phyloP scores from a whole-genome alignment of 2,888 invertebrate genomes.

The Platerodrilus igneus region DNA sequence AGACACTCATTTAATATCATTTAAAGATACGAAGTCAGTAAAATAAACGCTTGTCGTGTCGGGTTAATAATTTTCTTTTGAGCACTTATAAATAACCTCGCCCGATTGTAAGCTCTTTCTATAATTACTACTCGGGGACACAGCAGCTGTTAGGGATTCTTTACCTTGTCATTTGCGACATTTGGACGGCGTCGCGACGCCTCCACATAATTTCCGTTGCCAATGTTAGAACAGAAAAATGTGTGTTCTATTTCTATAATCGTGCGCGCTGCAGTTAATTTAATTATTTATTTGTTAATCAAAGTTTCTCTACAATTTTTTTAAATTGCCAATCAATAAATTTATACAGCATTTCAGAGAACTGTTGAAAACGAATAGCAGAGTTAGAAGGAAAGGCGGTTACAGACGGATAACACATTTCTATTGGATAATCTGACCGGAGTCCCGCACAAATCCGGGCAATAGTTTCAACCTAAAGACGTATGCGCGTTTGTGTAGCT shows the following conservation, averaged over 20 bases:
- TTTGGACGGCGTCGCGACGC: conserved; percentile 37
- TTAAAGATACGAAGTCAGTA: no score
- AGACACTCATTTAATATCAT: no score
- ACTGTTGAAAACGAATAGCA: conserved; percentile 32
- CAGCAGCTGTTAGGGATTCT: conserved; percentile 39
- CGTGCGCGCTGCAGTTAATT: conserved; percentile 3
- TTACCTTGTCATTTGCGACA: conserved; percentile 37
- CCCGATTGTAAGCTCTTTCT: conserved; percentile 21
- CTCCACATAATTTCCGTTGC: conserved; percentile 32
- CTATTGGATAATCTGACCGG: conserved; percentile 48
- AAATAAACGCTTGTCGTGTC: conserved; percentile 14
- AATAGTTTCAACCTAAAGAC: conserved; percentile 44
- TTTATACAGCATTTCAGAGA: conserved; percentile 23
- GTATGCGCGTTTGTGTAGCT: conserved; percentile 44
- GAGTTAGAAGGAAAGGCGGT: conserved; percentile 39
- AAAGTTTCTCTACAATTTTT: conserved; percentile 13
- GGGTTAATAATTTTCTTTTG: conserved; percentile 5
- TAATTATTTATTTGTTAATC: conserved; percentile 3
- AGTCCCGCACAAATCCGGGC: conserved; percentile 47
- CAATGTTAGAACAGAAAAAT: conserved; percentile 24
- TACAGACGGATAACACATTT: conserved; percentile 42
- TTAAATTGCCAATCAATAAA: conserved; percentile 22
- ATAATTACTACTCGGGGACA: conserved; percentile 29
- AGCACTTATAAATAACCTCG: conserved; percentile 17
- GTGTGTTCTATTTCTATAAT: conserved; percentile 20